Evolutionary conservation across 1,140 invertebrate genomes (phyloP), one percentile per base, ranked within the genome.

Genomic region (Halictus rubicundus): DNA sequence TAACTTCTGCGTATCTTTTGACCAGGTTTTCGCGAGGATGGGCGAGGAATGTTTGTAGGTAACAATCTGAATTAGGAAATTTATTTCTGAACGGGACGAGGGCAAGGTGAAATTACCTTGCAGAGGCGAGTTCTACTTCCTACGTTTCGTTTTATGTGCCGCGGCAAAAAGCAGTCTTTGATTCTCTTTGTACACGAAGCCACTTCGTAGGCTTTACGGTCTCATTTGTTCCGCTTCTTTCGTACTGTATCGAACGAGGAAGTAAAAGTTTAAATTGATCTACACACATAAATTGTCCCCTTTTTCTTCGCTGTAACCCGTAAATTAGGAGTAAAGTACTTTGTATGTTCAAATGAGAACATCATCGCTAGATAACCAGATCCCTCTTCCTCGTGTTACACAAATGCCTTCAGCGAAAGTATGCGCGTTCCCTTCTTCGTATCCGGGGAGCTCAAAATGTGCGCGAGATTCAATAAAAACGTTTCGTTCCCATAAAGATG

Each of bases 141-240:
- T 69, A 68, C 54, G 66, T 77, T 77, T 69, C 74, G 54, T 77
- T 77, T 77, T 77, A 69, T 42, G 37, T 39, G 74, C 25, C 49
- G 46, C 42, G 54, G 27, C 37, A 77, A 69, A 27, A 69, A 77
- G 65, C 46, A 59, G 74, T 69, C 54, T 57, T 77, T 49, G 54
- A 77, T 27, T 32, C 61, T 74, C 72, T 74, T 74, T 54, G n/a
- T 39, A 52, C 37, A 37, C 60, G 61, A 74, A 54, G 61, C 66
- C 54, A 69, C 54, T 77, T 77, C 65, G 37, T 37, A 69, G 66
- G 39, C 66, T 69, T 69, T 77, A 77, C n/a, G 74, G 39, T 60
- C 52, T 59, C 66, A 69, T 77, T 77, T 77, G 52, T 77, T 69
- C 65, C 74, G 54, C 54, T 77, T 54, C 73, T 57, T 68, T 75